Evolutionary conservation across 2,888 invertebrate genomes (phyloP), one percentile per base, ranked within the genome.

Genomic region (Parelbella ahira): DNA sequence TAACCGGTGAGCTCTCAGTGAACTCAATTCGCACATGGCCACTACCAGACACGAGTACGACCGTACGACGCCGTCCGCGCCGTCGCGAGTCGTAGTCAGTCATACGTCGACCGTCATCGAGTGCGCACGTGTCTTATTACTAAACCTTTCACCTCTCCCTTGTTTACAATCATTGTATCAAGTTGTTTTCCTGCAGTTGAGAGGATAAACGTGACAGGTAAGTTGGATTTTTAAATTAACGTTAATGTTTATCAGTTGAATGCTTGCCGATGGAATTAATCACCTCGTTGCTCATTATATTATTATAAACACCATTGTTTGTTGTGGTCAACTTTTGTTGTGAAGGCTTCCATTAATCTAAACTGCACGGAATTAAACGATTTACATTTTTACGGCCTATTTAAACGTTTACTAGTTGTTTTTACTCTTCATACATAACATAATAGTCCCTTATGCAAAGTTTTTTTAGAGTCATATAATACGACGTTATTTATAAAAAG

Each of bases 121-220:
- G 59, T 49, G 63, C 60, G 65, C 72, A 73, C 80, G 82, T 65
- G 39, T 32, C 34, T 47, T 37, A 47, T 28, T 28, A 1, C n/a
- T 4, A 15, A 29, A 43, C 19, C 47, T 51, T 44, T 51, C 45
- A 44, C 47, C 38, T 41, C 41, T 45, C 19, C 48, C 57, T 76
- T 81, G 83, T 83, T 83, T 79, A 82, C 75, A 77, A 77, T n/a
- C n/a, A 76, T 73, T 73, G 53, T 68, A 69, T 61, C 52, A 61
- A 65, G 74, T 76, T 77, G 20, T 27, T 49, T 38, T 63, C 58
- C 56, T 54, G 63, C 61, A 59, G 56, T 51, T 50, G 67, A 68
- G 68, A 74, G 74, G 76, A 81, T 75, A 74, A 64, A 56, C 65
- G 67, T 70, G 70, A 69, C 66, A 70, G 77, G 84, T 83, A 62